These are phyloP conservation scores for Philaethria dido DNA, from an alignment of 2,888 invertebrate genomes.

Conservation along the genomic window DNA sequence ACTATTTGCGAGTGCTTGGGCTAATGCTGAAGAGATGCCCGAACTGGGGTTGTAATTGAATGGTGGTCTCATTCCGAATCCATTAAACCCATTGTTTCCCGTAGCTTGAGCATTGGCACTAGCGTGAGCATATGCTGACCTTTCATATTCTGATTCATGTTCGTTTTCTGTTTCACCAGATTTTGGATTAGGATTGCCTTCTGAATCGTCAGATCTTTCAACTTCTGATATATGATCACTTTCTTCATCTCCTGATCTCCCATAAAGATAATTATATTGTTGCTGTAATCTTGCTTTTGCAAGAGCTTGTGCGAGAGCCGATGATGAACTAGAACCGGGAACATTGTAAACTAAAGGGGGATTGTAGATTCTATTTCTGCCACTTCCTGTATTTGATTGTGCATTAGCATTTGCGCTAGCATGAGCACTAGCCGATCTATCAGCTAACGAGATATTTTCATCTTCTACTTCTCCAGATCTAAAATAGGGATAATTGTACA, in stretches of 20 bases:
- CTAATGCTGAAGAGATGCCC: constrained; percentile 3
- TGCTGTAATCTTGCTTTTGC: constrained; percentile 1
- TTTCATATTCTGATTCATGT: background rate
- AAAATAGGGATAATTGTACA: too few relatives aligned
- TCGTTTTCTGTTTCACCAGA: constrained; percentile 31
- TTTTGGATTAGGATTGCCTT: background rate
- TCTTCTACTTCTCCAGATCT: too few relatives aligned
- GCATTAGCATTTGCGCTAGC: background rate
- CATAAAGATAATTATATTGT: background rate
- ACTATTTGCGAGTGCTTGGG: constrained; percentile 14
- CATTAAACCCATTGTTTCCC: background rate
- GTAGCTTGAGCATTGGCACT: constrained; percentile 1
- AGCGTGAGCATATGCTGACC: constrained; percentile 12
- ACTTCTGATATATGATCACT: background rate
- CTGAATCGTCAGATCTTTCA: background rate
- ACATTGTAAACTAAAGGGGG: background rate
- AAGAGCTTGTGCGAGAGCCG: background rate
- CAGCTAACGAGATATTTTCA: background rate
- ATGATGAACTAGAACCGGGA: background rate
- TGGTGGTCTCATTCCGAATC: background rate
- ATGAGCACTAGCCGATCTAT: too few relatives aligned
- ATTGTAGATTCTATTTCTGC: background rate
- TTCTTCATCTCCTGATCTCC: constrained; percentile 8
- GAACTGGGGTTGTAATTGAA: background rate
- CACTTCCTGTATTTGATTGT: background rate